Evolutionary conservation across 1,140 invertebrate genomes (phyloP).

Genomic region (Planococcus citri): DNA sequence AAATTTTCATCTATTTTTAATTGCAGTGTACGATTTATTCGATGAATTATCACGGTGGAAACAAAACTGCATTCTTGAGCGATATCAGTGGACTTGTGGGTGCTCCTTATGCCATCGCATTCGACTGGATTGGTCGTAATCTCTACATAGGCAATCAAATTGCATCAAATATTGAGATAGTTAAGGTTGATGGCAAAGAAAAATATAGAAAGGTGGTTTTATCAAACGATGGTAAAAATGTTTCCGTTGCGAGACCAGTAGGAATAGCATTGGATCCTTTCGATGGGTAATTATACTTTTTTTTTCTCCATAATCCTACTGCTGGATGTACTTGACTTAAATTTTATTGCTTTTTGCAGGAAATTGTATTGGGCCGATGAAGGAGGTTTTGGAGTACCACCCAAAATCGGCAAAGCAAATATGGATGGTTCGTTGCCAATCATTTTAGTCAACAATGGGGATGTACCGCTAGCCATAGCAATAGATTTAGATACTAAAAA

Average conservation of each 20-base stretch:
- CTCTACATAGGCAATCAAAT: conserved; percentile 84
- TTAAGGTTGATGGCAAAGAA: conserved; percentile 72
- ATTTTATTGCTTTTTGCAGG: conserved; percentile 35
- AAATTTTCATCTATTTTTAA: conserved; percentile 33
- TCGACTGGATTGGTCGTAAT: conserved; percentile 94
- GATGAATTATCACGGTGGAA: conserved; percentile 73
- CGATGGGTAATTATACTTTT: conserved; percentile 52
- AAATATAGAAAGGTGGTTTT: conserved; percentile 77
- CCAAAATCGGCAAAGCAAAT: conserved; percentile 81
- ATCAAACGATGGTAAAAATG: conserved; percentile 75
- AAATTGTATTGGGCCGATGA: conserved; percentile 93
- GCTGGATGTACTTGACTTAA: too few relatives aligned
- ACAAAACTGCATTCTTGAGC: conserved; percentile 70
- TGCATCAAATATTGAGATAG: conserved; percentile 83
- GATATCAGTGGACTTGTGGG: conserved; percentile 72
- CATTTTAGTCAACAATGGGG: conserved; percentile 48
- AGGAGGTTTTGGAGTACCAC: conserved; percentile 75
- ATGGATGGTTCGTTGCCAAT: conserved; percentile 81
- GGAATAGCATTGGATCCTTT: conserved; percentile 80
- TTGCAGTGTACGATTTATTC: conserved; percentile 76
- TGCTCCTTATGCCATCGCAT: conserved; percentile 77
- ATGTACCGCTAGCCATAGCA: conserved; percentile 66
- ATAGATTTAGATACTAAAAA: conserved; percentile 72
- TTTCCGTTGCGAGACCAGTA: conserved; percentile 75
- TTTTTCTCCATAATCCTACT: too few relatives aligned